phyloP scores from a whole-genome alignment of 2,888 invertebrate genomes.

The Spisula solida region DNA sequence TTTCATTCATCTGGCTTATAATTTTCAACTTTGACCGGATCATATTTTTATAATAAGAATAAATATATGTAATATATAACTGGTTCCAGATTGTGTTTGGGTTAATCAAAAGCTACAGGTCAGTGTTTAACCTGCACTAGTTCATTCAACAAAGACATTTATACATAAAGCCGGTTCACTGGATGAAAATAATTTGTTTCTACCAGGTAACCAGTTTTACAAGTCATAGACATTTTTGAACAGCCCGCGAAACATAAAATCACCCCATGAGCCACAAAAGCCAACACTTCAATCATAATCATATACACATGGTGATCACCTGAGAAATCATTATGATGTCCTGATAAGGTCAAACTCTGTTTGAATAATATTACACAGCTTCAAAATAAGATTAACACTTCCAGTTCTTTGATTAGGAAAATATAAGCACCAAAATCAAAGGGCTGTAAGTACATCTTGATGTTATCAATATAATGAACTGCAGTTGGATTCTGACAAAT shows the following conservation, averaged over 20 bases:
- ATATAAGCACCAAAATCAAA: conserved; percentile 5
- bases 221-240: too few species aligned
- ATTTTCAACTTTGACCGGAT: background rate
- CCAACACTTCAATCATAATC: background rate
- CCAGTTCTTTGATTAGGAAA: background rate
- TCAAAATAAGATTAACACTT: background rate
- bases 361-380: background rate
- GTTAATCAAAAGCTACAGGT: too few species aligned
- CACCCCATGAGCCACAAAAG: too few species aligned
- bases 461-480: background rate
- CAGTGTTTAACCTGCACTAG: too few species aligned
- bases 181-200: too few species aligned
- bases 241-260: too few species aligned
- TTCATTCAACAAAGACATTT: too few species aligned
- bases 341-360: background rate
- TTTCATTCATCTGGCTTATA: background rate
- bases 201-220: too few species aligned
- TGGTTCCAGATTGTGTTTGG: too few species aligned
- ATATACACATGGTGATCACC: background rate
- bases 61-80: too few species aligned
- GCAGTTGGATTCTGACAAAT: conserved; percentile 12
- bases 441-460: background rate
- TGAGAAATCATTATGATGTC: background rate
- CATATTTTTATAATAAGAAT: too few species aligned
- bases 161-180: too few species aligned